A percentile compares a stretch with the other conserved stretches of the same genome.
phyloP scores from a whole-genome alignment of 92 coral and sea anemone species.

The Meandrina meandrites region DNA sequence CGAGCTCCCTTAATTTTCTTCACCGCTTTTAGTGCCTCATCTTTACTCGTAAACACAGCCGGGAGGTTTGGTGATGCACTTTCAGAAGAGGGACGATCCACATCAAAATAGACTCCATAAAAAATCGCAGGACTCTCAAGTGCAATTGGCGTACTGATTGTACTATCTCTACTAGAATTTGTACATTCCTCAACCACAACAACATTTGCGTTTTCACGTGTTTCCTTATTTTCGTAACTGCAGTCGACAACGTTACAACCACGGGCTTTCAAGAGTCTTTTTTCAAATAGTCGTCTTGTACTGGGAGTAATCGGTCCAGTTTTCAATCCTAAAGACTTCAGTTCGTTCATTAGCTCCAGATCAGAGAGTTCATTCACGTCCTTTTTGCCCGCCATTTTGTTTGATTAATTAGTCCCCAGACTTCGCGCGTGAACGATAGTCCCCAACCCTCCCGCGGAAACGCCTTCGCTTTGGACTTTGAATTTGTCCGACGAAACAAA shows the following conservation, averaged over 20 bases:
- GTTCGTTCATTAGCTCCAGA: constrained; percentile 71
- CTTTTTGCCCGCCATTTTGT: constrained; percentile 86
- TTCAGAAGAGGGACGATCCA: constrained; percentile 32
- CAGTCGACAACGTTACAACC: constrained; percentile 41
- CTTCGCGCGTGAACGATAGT: background rate
- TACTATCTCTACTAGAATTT: background rate
- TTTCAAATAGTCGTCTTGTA: constrained; percentile 81
- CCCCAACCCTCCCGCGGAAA: constrained; percentile 7
- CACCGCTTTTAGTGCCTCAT: constrained; percentile 78
- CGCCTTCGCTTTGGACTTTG: background rate
- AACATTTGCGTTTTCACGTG: background rate
- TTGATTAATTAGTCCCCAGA: background rate
- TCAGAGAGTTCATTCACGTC: constrained; percentile 59
- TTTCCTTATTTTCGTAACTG: constrained; percentile 17
- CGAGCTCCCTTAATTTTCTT: constrained; percentile 83
- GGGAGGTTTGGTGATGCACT: constrained; percentile 36
- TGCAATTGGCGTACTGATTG: background rate
- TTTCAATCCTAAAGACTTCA: constrained; percentile 63
- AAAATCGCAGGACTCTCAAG: constrained; percentile 47
- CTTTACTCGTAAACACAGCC: constrained; percentile 73
- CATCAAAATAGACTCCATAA: constrained; percentile 87
- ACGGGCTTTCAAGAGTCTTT: constrained; percentile 73
- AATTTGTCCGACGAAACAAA: background rate
- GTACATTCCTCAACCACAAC: constrained; percentile 9
- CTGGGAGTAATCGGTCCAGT: constrained; percentile 83